A percentile compares a stretch with the other conserved stretches of the same genome.
phyloP scores from a whole-genome alignment of 1,140 invertebrate genomes.

The Leptinotarsa undecemlineata region DNA sequence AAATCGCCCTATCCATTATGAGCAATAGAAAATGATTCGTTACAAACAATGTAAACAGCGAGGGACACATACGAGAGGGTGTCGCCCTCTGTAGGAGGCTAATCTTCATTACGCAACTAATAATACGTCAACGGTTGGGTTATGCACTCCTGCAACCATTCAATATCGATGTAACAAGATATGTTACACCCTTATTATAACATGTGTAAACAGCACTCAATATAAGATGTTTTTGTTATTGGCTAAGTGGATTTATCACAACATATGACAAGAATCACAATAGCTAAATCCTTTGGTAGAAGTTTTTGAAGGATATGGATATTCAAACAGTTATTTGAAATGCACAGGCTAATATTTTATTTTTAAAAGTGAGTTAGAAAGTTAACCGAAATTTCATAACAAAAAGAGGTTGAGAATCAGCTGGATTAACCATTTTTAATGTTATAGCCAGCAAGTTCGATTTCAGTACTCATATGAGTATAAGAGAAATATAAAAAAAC shows the following conservation, averaged over 20 bases:
- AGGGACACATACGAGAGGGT: conserved; percentile 35
- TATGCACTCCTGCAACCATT: conserved; percentile 37
- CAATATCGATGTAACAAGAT: conserved; percentile 43
- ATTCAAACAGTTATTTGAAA: too few relatives aligned
- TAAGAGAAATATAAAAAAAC: too few relatives aligned
- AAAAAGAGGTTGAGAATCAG: too few relatives aligned
- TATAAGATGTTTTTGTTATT: conserved; percentile 25
- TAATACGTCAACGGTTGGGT: conserved; percentile 43
- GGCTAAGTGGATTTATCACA: conserved; percentile 13
- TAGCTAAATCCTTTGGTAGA: too few relatives aligned
- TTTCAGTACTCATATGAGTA: too few relatives aligned
- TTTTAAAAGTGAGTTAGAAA: too few relatives aligned
- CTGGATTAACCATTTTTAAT: too few relatives aligned
- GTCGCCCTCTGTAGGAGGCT: conserved; percentile 37
- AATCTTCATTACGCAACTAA: conserved; percentile 46
- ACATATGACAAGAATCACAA: neutral
- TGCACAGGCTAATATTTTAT: too few relatives aligned
- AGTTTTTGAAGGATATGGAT: too few relatives aligned
- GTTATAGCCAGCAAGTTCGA: too few relatives aligned
- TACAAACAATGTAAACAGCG: conserved; percentile 44
- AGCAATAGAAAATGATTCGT: conserved; percentile 45
- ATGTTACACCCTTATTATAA: conserved; percentile 40
- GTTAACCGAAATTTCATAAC: too few relatives aligned
- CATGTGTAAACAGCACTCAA: conserved; percentile 35
- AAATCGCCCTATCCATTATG: conserved; percentile 41